These are phyloP conservation scores for Noturus placidus DNA, from an alignment of 2,113 vertebrate species.

Conservation along the genomic window DNA sequence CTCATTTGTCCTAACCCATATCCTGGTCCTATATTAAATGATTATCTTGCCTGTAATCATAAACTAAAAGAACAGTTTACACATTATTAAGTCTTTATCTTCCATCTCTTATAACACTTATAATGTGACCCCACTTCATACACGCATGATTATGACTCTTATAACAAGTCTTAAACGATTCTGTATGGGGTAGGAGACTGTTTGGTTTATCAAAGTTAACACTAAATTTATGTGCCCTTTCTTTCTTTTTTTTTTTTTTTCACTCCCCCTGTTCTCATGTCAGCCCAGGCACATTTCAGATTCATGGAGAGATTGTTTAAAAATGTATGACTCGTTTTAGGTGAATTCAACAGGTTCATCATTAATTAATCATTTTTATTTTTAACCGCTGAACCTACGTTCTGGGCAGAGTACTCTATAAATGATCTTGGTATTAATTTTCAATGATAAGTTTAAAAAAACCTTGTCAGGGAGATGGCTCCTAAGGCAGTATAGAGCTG, in stretches of 20 bases:
- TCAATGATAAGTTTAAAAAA: not conserved
- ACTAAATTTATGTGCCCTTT: not conserved
- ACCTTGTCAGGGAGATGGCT: not conserved
- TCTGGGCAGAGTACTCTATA: not conserved
- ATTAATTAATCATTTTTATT: constrained; percentile 7
- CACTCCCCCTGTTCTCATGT: not conserved
- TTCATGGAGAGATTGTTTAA: constrained; percentile 10
- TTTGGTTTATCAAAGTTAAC: not conserved
- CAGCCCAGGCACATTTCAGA: not conserved
- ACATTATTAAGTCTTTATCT: not conserved
- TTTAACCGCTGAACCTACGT: not conserved
- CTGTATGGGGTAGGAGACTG: not conserved
- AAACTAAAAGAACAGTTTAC: not conserved
- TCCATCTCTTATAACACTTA: not conserved
- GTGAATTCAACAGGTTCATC: constrained; percentile 5
- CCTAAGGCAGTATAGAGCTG: not conserved
- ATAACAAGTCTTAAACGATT: not conserved
- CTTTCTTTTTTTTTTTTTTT: not conserved
- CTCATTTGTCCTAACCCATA: not conserved
- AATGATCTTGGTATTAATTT: constrained; percentile 1
- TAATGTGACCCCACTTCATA: not conserved
- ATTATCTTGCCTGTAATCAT: not conserved
- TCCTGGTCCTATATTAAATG: no score
- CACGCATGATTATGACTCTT: not conserved
- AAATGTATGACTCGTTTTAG: not conserved